A percentile compares a stretch with the other conserved stretches of the same genome.
Evolutionary conservation across 2,888 invertebrate species (phyloP).

Genomic region (Brachypterus glaber): DNA sequence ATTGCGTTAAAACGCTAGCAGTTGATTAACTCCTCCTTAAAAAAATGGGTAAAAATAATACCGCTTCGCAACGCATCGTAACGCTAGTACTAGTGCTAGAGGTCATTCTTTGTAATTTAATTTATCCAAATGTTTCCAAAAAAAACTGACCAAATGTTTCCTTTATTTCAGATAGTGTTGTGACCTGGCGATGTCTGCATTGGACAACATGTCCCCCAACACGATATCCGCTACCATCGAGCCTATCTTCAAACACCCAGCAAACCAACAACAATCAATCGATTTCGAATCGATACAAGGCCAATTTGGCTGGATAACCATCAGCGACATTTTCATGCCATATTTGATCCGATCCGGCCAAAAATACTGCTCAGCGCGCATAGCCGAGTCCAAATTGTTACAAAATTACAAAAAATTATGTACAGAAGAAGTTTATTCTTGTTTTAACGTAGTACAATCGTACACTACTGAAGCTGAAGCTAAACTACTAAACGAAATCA

Average conservation of each 20-base stretch:
- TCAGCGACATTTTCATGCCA: constrained; percentile 6
- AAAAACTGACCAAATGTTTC: no score
- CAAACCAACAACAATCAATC: constrained; percentile 1
- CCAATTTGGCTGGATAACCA: constrained; percentile 14
- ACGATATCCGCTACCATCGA: constrained; percentile 6
- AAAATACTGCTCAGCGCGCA: constrained; percentile 10
- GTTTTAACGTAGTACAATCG: constrained; percentile 6
- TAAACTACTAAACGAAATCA: constrained; percentile 14
- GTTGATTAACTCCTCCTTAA: no score
- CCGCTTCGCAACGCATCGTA: no score
- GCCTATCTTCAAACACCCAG: neutral
- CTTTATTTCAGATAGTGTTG: no score
- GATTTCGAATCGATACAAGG: constrained; percentile 13
- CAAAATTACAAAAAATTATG: constrained; percentile 7
- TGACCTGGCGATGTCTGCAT: no score
- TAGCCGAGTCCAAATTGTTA: constrained; percentile 8
- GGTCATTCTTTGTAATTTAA: no score
- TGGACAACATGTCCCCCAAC: no score
- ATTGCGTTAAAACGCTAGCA: no score
- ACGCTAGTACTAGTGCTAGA: no score
- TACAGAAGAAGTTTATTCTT: constrained; percentile 10
- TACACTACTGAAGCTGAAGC: constrained; percentile 12
- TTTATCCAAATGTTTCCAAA: no score
- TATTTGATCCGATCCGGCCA: constrained; percentile 11
- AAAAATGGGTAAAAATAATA: no score